A percentile compares a stretch with the other conserved stretches of the same genome.
Evolutionary conservation across 2,113 vertebrate species (phyloP).

Genomic region (Brevimyrus niger): DNA sequence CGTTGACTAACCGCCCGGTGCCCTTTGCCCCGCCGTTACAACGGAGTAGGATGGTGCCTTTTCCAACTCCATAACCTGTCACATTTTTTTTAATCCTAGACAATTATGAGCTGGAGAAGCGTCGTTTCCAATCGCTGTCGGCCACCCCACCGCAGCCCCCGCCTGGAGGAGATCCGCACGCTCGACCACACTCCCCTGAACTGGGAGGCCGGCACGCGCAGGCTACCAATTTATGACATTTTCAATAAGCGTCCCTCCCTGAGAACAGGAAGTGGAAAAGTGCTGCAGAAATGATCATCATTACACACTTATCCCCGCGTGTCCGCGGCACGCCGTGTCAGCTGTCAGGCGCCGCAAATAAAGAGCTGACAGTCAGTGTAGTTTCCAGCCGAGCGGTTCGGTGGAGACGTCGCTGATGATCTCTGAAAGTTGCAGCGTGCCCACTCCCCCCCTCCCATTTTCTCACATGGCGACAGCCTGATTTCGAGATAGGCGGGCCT

Average conservation of each 20-base stretch:
- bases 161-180: background rate
- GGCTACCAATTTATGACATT: constrained; percentile 10
- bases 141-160: background rate
- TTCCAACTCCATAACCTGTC: background rate
- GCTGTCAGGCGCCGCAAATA: background rate
- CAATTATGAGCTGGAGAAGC: background rate
- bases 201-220: background rate
- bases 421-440: background rate
- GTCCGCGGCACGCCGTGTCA: background rate
- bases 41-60: background rate
- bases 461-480: background rate
- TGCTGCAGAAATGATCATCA: constrained; percentile 14
- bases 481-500: background rate
- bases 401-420: background rate
- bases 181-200: background rate
- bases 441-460: background rate
- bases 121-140: background rate
- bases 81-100: background rate
- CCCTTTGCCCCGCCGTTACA: background rate
- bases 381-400: constrained; percentile 2
- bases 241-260: constrained; percentile 9
- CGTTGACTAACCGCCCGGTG: background rate
- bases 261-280: constrained; percentile 8
- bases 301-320: constrained; percentile 11
- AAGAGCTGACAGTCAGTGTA: background rate